Evolutionary conservation across 2,797 vertebrate genomes (phyloP).

Genomic region (Neopelma chrysocephalum): DNA sequence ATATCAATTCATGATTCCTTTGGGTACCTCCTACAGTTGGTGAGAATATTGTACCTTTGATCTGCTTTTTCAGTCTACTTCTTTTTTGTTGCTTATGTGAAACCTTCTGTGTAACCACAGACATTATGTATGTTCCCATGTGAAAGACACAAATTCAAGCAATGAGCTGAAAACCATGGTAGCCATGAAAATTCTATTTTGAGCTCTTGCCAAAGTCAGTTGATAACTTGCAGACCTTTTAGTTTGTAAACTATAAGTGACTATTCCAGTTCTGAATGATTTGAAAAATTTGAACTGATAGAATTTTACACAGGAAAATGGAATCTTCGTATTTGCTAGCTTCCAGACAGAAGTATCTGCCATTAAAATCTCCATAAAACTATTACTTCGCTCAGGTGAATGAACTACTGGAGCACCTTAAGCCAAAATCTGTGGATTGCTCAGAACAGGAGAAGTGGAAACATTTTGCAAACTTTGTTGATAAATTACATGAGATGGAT

Average conservation of each 20-base stretch:
- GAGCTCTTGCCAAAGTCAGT: not conserved
- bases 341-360: not conserved
- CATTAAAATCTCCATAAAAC: not conserved
- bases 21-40: not conserved
- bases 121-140: not conserved
- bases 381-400: slow-evolving; percentile 18
- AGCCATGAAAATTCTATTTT: not conserved
- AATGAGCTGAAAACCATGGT: not conserved
- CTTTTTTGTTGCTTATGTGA: not conserved
- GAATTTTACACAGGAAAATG: not conserved
- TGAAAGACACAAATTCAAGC: not conserved
- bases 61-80: not conserved
- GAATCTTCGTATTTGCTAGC: not conserved
- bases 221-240: not conserved
- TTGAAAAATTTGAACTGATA: not conserved
- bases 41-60: not conserved
- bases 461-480: slow-evolving; percentile 60
- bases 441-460: not conserved
- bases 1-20: not conserved
- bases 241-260: not conserved
- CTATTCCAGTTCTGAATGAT: not conserved
- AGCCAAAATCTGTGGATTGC: slow-evolving; percentile 42
- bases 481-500: slow-evolving; percentile 57
- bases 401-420: slow-evolving; percentile 19
- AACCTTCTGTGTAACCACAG: not conserved